These are phyloP conservation scores for Podabrus alpinus DNA, from an alignment of 2,888 invertebrate genomes.

Conservation along the genomic window DNA sequence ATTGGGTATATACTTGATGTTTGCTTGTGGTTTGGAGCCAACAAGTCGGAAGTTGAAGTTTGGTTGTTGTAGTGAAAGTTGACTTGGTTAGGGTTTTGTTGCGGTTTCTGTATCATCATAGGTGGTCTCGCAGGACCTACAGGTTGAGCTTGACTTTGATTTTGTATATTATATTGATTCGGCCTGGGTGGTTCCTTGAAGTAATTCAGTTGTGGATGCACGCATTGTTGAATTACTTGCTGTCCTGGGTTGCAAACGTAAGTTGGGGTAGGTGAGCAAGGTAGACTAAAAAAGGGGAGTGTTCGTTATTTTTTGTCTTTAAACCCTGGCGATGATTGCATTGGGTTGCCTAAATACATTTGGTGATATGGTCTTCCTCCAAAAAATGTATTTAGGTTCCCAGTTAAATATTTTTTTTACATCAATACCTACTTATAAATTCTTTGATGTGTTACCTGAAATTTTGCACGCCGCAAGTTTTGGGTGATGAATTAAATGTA, in stretches of 20 bases:
- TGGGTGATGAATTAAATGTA: constrained; percentile 26
- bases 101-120: constrained; percentile 36
- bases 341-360: not conserved
- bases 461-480: constrained; percentile 7
- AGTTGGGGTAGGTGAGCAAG: not conserved
- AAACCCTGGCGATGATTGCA: not conserved
- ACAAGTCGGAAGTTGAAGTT: constrained; percentile 41
- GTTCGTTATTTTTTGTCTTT: not conserved
- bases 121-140: constrained; percentile 19
- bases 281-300: not conserved
- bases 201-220: not conserved
- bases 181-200: not conserved
- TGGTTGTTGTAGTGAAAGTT: constrained; percentile 36
- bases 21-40: not conserved
- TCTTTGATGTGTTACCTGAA: constrained; percentile 6
- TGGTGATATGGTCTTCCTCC: too few species aligned
- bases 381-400: not conserved
- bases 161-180: not conserved
- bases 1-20: not conserved
- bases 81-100: constrained; percentile 38
- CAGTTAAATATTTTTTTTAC: not conserved
- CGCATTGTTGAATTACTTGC: not conserved
- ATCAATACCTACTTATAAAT: not conserved
- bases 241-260: not conserved
- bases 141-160: not conserved